phyloP scores from a whole-genome alignment of 2,888 invertebrate genomes.

The Eretmocerus hayati region DNA sequence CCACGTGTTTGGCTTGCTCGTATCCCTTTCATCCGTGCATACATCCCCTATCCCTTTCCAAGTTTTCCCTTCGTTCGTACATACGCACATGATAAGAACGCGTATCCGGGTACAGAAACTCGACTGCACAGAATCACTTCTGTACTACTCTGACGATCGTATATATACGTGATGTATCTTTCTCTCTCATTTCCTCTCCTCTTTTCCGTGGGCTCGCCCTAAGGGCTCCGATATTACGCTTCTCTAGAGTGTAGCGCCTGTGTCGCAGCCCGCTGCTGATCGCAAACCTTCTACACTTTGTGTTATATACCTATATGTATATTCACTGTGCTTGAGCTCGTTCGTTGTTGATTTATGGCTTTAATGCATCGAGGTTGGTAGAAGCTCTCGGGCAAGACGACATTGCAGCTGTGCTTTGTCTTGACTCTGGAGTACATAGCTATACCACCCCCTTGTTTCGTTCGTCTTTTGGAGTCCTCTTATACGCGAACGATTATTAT shows the following conservation, averaged over 20 bases:
- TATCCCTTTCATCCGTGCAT: no score
- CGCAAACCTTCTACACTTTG: no score
- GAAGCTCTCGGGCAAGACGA: neutral
- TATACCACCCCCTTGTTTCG: no score
- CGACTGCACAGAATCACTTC: neutral
- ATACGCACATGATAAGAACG: no score
- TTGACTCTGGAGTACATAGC: no score
- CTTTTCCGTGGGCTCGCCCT: neutral
- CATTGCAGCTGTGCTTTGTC: neutral
- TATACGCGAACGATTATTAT: no score
- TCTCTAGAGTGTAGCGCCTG: constrained; percentile 8
- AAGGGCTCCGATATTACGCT: constrained; percentile 17
- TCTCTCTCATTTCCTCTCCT: constrained; percentile 3
- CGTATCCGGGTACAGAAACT: neutral
- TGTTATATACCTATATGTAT: no score
- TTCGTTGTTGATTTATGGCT: constrained; percentile 17
- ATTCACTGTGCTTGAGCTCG: no score
- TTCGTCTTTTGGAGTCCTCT: no score
- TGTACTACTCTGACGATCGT: neutral
- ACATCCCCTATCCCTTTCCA: no score
- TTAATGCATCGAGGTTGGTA: constrained; percentile 8
- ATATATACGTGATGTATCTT: neutral
- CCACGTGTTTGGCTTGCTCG: no score
- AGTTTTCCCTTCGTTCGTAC: neutral
- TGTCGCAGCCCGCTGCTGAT: neutral